A percentile compares a stretch with the other conserved stretches of the same genome.
Evolutionary conservation across 2,888 invertebrate species (phyloP).

Genomic region (Agrotis ipsilon): DNA sequence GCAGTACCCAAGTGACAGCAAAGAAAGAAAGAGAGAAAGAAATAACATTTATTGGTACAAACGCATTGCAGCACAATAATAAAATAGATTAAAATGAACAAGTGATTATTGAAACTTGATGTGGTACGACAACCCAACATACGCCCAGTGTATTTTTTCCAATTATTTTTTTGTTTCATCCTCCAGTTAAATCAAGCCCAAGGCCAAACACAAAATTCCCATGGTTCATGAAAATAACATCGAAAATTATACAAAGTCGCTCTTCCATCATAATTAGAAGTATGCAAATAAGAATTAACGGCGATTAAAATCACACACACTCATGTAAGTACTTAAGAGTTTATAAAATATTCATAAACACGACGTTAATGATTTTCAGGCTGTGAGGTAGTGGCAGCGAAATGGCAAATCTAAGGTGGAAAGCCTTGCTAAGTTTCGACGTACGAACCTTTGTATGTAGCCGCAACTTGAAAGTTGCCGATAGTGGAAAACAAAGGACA

Average conservation of each 20-base stretch:
- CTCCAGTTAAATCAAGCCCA: background rate
- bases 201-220: background rate
- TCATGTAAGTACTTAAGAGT: constrained; percentile 43
- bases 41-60: too few species aligned
- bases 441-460: background rate
- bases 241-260: constrained; percentile 56
- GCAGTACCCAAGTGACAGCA: too few species aligned
- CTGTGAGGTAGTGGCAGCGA: background rate
- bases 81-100: too few species aligned
- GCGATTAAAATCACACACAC: constrained; percentile 52
- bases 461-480: background rate
- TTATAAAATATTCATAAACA: constrained; percentile 53
- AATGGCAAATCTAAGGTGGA: background rate
- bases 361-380: background rate
- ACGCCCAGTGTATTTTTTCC: too few species aligned
- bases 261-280: constrained; percentile 48
- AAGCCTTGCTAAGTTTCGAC: background rate
- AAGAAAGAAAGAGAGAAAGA: too few species aligned
- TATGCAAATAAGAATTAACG: constrained; percentile 59
- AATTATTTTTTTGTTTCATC: too few species aligned
- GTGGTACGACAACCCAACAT: too few species aligned
- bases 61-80: too few species aligned
- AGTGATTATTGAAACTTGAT: too few species aligned
- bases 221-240: constrained; percentile 30
- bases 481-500: too few species aligned